Percentiles rank a stretch among this genome's conserved stretches.
phyloP scores from a whole-genome alignment of 1,140 invertebrate species.

The Drosophila nannoptera region DNA sequence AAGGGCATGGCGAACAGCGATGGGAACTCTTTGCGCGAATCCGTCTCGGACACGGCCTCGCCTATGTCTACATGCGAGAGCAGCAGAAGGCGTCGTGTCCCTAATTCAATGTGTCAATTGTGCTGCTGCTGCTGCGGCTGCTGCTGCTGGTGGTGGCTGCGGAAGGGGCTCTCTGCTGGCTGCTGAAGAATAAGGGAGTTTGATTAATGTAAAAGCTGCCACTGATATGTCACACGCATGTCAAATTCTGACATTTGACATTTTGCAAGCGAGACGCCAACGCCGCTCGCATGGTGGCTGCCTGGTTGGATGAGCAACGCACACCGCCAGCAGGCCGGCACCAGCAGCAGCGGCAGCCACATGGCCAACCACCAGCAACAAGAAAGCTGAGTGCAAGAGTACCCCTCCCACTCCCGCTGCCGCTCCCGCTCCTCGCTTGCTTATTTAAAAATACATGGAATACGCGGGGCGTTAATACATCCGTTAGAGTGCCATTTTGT shows the following conservation, averaged over 20 bases:
- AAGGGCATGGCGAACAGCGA: conserved; percentile 45
- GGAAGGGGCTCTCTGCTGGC: conserved; percentile 29
- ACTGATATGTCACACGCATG: conserved; percentile 80
- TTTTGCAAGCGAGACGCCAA: conserved; percentile 73
- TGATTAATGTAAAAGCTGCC: conserved; percentile 80
- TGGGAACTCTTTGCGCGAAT: conserved; percentile 9
- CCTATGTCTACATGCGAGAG: conserved; percentile 24
- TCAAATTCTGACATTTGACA: conserved; percentile 79
- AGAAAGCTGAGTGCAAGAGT: conserved; percentile 61
- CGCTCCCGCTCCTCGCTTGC: conserved; percentile 39
- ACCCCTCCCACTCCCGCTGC: too few relatives aligned
- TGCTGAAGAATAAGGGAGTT: conserved; percentile 76
- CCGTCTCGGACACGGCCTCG: conserved; percentile 6
- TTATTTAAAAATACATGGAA: conserved; percentile 54
- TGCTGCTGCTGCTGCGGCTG: conserved; percentile 46
- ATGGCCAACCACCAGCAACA: conserved; percentile 62
- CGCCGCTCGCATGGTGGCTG: conserved; percentile 47
- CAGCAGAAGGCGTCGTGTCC: conserved; percentile 69
- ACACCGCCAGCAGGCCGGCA: conserved; percentile 14
- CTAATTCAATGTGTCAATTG: conserved; percentile 76
- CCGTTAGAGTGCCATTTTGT: conserved; percentile 76
- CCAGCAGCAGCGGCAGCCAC: conserved; percentile 16
- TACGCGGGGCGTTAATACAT: conserved; percentile 75
- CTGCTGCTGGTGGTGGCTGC: conserved; percentile 26
- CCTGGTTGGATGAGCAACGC: conserved; percentile 70